These are phyloP conservation scores for Asteroscopus sphinx DNA, from an alignment of 2,888 invertebrate genomes.

Conservation along the genomic window DNA sequence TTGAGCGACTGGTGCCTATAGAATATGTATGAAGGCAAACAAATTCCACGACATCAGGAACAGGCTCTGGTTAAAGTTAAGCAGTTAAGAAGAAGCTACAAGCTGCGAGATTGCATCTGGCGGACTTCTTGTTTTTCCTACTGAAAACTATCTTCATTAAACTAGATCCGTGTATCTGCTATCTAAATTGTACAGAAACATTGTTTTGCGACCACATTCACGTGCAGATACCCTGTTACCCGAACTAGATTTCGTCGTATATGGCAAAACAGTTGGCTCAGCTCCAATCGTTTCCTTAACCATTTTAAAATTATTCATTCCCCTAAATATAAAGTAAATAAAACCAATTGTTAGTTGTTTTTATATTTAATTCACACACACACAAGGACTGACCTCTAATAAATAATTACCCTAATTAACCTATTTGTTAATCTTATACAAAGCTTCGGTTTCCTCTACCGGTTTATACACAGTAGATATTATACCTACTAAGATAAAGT, in stretches of 20 bases:
- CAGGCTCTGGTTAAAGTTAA: conserved; percentile 82
- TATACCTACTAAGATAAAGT: conserved; percentile 63
- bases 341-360: conserved; percentile 47
- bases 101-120: conserved; percentile 82
- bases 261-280: conserved; percentile 78
- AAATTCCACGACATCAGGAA: conserved; percentile 77
- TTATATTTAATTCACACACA: conserved; percentile 80
- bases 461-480: conserved; percentile 59
- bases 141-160: conserved; percentile 88
- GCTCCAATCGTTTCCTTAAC: conserved; percentile 68
- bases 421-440: conserved; percentile 90
- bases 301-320: conserved; percentile 54
- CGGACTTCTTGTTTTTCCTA: conserved; percentile 84
- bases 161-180: conserved; percentile 73
- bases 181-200: conserved; percentile 68
- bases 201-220: conserved; percentile 69
- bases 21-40: conserved; percentile 80
- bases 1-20: conserved; percentile 63
- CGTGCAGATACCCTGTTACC: conserved; percentile 45
- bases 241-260: conserved; percentile 68
- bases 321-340: conserved; percentile 53
- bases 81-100: conserved; percentile 87
- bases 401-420: conserved; percentile 67
- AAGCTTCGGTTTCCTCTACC: conserved; percentile 90
- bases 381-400: conserved; percentile 78